Base-by-base conservation (phyloP, 2,888 invertebrate species). In the Lomographa bimaculata region DNA sequence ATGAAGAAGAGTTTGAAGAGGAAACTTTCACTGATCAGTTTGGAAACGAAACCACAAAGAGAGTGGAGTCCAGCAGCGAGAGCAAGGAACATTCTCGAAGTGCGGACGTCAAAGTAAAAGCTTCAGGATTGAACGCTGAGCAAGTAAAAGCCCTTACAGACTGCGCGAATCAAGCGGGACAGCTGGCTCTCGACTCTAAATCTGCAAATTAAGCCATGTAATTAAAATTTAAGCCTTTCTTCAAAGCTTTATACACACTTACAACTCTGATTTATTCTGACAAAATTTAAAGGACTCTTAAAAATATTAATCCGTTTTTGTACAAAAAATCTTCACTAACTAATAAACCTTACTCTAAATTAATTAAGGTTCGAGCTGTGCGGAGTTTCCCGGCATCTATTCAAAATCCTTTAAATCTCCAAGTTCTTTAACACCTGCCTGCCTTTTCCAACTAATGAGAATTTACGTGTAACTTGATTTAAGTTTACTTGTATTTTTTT, bases 1-100 rank as follows among this genome's bases (percentile, higher is more conserved):
- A 89, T 49, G 90, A 90, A 40, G 90, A 90, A 48, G 89, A 87
- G 45, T 87, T 86, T 24, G 81, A 90, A 46, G 90, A 90, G 34
- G 87, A 90, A 55, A 89, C 87, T 7, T 82, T 80, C 42, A 90
- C 71, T 8, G 90, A 90, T 53, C 65, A 87, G 44, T 69, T 58
- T 19, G 90, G 90, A 40, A 90, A 90, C 41, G 77, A 70, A 33
- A 86, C 87, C 2, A 89, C 89, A 3, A 87, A 86, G 11, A 72
- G 86, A 29, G 64, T 79, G 3, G 90, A 90, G 46, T 80, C 89
- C 1, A 90, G 90, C 60, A 85, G 83, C 40, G 89, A 89, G 58
- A 89, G 87, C 62, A 83, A 84, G 46, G 86, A 89, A 56, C 89
- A 89, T 50, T 79, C 84, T 18, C 83, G 76, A 56, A 89, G 87